phyloP scores from a whole-genome alignment of 2,113 vertebrate genomes.

The Physeter macrocephalus region DNA sequence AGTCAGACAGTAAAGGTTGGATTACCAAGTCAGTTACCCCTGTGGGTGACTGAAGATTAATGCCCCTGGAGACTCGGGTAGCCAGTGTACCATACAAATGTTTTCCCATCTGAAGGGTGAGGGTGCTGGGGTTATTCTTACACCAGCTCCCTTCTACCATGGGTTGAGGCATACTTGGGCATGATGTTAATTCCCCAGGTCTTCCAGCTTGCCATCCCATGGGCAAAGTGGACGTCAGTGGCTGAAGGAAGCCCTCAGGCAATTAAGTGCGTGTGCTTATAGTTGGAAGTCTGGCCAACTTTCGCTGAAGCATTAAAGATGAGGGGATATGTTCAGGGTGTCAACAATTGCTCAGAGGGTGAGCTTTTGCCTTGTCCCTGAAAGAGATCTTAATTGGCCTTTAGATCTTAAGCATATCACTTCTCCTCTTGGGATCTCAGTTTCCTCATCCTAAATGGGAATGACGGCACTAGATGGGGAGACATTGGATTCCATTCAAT shows the following conservation, averaged over 20 bases:
- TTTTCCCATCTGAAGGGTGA: background rate
- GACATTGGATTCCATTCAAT: background rate
- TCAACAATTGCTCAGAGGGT: background rate
- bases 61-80: background rate
- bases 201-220: background rate
- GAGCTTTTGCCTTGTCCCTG: background rate
- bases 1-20: fast-evolving
- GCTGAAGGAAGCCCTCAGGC: background rate
- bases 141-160: background rate
- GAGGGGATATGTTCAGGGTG: background rate
- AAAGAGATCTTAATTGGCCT: background rate
- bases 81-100: no score
- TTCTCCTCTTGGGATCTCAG: background rate
- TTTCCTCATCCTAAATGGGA: background rate
- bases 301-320: background rate
- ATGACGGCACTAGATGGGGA: background rate
- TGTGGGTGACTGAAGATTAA: background rate
- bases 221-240: fast-evolving
- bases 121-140: background rate
- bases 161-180: background rate
- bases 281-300: background rate
- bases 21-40: background rate
- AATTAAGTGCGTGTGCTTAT: no score
- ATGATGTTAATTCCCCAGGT: background rate
- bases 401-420: background rate